Percentiles rank a stretch among this genome's conserved stretches.
These are phyloP conservation scores for Oligia latruncula DNA, from an alignment of 2,888 invertebrate genomes.

Conservation along the genomic window DNA sequence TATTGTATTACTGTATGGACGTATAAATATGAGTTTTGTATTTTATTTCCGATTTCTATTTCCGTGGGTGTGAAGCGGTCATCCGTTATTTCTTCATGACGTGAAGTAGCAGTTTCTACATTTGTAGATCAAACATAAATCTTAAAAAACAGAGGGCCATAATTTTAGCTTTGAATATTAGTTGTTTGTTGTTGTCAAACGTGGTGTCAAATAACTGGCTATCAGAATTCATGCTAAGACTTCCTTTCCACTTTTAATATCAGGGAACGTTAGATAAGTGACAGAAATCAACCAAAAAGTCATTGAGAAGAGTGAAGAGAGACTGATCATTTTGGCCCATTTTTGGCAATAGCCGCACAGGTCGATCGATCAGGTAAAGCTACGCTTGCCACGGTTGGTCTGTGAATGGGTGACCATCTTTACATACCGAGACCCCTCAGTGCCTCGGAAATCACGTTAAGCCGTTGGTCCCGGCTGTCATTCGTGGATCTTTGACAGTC, in stretches of 20 bases:
- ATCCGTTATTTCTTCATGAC: conserved; percentile 10
- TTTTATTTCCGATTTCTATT: conserved; percentile 26
- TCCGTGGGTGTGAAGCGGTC: conserved; percentile 36
- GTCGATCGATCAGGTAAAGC: too few relatives aligned
- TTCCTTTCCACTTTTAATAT: not conserved
- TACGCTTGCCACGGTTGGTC: too few relatives aligned
- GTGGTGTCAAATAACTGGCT: not conserved
- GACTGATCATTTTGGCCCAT: not conserved
- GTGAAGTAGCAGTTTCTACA: not conserved
- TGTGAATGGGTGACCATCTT: too few relatives aligned
- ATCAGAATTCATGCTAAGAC: not conserved
- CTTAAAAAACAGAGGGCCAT: too few relatives aligned
- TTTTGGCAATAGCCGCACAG: not conserved
- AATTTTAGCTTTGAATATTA: not conserved
- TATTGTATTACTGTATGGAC: conserved; percentile 23
- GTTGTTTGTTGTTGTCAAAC: not conserved
- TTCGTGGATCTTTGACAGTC: too few relatives aligned
- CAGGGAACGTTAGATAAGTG: not conserved
- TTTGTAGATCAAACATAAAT: not conserved
- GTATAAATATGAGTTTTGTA: conserved; percentile 37
- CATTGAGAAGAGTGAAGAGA: not conserved
- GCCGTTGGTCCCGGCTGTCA: too few relatives aligned
- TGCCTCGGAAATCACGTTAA: too few relatives aligned
- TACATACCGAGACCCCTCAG: too few relatives aligned
- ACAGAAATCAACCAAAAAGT: not conserved